Evolutionary conservation across 2,113 vertebrate genomes (phyloP), one percentile per base, ranked within the genome.

Genomic region (Lepisosteus osseus): DNA sequence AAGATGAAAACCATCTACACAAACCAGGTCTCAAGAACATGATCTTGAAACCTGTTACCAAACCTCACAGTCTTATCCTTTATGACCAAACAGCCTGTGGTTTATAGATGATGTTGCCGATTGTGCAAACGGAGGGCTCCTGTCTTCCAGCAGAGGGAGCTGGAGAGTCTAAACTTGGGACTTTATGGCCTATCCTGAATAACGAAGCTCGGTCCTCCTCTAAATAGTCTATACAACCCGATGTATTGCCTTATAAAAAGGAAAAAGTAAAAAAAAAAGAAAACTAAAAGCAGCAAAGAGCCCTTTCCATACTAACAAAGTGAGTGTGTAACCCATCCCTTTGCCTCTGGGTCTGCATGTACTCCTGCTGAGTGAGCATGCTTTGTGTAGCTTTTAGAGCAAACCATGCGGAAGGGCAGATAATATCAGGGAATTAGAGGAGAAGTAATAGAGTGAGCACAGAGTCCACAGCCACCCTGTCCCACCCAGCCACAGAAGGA

Each of bases 361-460:
- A 78, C 81, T 83, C 79, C 78, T 80, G 78, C 80, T 84, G 78
- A 83, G 81, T 77, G 78, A 62, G 77, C 68, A 74, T 82, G 81
- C 80, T 86, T 82, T 82, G 79, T 74, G 75, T 70, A 76, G 72
- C 74, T 88, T 90, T 91, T 78, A 89, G 80, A 87, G 66, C 54
- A 87, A 87, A 77, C 82, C 88, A 91, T 89, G 87, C 84, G 78
- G 85, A 86, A 91, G 88, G 84, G 84, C 73, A 75, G 85, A 90
- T 87, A 88, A 87, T 85, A 87, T 86, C 80, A 76, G 86, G 83
- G 86, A 88, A 89, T 85, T 85, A 88, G 86, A 86, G 83, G 82
- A 81, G 85, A 88, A 87, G 84, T 90, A 87, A 90, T 85, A 42
- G 54, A 55, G 4, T 11, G 11, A 29, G 17, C 61, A 4, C 61